These are phyloP conservation scores for Phycodurus eques DNA, from an alignment of 2,113 vertebrate species.

Conservation along the genomic window DNA sequence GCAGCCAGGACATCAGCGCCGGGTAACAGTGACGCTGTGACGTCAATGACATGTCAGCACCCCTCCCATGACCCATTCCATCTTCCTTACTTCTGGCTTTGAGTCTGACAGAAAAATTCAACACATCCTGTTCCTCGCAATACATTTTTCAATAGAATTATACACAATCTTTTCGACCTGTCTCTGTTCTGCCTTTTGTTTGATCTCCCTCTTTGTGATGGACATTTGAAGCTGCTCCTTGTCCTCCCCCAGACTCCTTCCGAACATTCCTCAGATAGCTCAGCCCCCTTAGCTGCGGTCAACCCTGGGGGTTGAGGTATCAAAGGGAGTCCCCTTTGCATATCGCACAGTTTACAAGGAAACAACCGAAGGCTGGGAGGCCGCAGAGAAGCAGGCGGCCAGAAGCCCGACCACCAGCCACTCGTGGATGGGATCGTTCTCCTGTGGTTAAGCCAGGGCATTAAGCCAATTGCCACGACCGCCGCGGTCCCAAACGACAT, in stretches of 20 bases:
- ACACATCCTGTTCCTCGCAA: slow-evolving; percentile 40
- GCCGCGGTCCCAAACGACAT: slow-evolving; percentile 19
- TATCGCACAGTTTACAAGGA: slow-evolving; percentile 50
- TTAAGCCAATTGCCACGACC: slow-evolving; percentile 16
- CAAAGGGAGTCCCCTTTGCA: slow-evolving; percentile 36
- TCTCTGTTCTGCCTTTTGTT: slow-evolving; percentile 46
- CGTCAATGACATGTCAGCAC: slow-evolving; percentile 22
- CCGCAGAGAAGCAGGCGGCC: slow-evolving; percentile 11
- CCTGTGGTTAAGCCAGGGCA: slow-evolving; percentile 17
- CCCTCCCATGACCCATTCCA: slow-evolving; percentile 17
- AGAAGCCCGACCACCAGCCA: slow-evolving; percentile 21
- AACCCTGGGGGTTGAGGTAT: slow-evolving; percentile 34
- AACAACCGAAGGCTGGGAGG: slow-evolving; percentile 27
- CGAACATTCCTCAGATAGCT: slow-evolving; percentile 42
- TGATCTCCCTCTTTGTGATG: slow-evolving; percentile 57
- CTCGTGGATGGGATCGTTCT: slow-evolving; percentile 9
- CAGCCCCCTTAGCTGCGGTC: slow-evolving; percentile 32
- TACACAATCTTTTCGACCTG: slow-evolving; percentile 25
- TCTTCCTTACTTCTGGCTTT: slow-evolving; percentile 1
- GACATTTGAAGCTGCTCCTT: slow-evolving; percentile 42
- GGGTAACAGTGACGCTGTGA: slow-evolving; percentile 8
- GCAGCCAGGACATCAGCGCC: background rate
- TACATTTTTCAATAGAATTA: slow-evolving; percentile 18
- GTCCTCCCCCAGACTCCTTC: slow-evolving; percentile 18
- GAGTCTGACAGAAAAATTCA: slow-evolving; percentile 28